These are phyloP conservation scores for Cheilosia vernalis DNA, from an alignment of 2,888 invertebrate species.

Conservation along the genomic window DNA sequence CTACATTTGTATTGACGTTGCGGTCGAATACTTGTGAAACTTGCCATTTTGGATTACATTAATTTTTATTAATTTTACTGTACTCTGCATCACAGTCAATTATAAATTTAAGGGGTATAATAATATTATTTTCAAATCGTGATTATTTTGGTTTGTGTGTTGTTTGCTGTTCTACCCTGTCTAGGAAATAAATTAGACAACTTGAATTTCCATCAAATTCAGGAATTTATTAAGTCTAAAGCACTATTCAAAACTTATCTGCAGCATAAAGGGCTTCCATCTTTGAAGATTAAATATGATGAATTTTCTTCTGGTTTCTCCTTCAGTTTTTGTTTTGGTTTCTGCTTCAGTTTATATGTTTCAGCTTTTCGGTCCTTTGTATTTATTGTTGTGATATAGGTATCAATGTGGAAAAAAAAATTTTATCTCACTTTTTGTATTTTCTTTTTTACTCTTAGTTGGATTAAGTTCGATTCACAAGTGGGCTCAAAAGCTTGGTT, in stretches of 20 bases:
- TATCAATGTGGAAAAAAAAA: too few relatives aligned
- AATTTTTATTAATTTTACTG: constrained; percentile 29
- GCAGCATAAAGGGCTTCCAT: constrained; percentile 5
- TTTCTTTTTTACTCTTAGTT: neutral
- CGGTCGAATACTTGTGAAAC: constrained; percentile 12
- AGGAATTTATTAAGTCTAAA: constrained; percentile 40
- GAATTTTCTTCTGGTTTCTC: neutral
- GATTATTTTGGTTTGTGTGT: constrained; percentile 1
- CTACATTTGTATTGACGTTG: constrained; percentile 5
- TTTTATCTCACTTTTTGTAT: neutral
- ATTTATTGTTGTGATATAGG: too few relatives aligned
- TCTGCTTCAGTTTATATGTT: neutral
- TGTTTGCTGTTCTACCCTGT: constrained; percentile 18
- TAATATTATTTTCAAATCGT: neutral
- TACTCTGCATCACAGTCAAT: constrained; percentile 36
- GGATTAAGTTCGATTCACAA: neutral
- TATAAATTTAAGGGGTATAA: constrained; percentile 12
- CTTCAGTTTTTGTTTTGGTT: neutral
- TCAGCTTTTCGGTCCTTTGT: neutral
- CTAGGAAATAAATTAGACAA: constrained; percentile 31
- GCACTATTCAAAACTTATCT: constrained; percentile 30
- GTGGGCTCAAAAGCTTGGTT: neutral
- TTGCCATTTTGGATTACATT: constrained; percentile 36
- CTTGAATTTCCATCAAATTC: constrained; percentile 36
- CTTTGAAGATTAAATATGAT: neutral